Conservation (phyloP, 2,113 vertebrate species). For the Lynx canadensis region DNA sequence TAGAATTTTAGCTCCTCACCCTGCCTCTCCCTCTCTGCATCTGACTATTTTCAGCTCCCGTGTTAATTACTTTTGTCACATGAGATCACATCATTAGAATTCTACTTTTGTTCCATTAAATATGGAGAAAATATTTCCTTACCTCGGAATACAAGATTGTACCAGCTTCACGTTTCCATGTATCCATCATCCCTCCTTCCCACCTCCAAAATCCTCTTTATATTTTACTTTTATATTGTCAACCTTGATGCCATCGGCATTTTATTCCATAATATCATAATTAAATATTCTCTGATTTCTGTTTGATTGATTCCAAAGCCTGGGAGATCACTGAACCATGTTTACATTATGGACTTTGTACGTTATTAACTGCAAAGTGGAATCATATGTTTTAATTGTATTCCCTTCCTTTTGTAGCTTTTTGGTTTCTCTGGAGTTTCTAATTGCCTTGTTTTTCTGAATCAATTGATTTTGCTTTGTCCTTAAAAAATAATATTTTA, state of each 20-base stretch:
- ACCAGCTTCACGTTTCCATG: rapidly evolving
- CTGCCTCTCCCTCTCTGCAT: rapidly evolving
- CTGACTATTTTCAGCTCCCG: rapidly evolving
- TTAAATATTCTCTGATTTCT: not conserved
- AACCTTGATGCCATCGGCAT: not conserved
- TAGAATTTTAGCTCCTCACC: rapidly evolving
- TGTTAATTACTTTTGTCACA: not conserved
- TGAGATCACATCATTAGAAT: not conserved
- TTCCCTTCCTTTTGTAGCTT: not conserved
- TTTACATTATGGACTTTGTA: not conserved
- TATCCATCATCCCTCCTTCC: rapidly evolving
- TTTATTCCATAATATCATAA: not conserved
- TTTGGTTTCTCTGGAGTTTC: slow-evolving; percentile 28
- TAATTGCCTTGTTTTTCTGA: not conserved
- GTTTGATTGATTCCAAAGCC: not conserved
- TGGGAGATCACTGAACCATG: not conserved
- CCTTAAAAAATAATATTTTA: not conserved
- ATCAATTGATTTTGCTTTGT: not conserved
- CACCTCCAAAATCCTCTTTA: not conserved
- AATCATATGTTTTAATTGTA: rapidly evolving
- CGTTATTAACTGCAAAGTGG: not conserved
- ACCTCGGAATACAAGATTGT: rapidly evolving
- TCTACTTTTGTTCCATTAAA: not conserved
- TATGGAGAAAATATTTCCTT: no score
- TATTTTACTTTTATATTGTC: not conserved